A percentile compares a stretch with the other conserved stretches of the same genome.
phyloP scores from a whole-genome alignment of 2,888 invertebrate genomes.

The Cheilosia pagana region DNA sequence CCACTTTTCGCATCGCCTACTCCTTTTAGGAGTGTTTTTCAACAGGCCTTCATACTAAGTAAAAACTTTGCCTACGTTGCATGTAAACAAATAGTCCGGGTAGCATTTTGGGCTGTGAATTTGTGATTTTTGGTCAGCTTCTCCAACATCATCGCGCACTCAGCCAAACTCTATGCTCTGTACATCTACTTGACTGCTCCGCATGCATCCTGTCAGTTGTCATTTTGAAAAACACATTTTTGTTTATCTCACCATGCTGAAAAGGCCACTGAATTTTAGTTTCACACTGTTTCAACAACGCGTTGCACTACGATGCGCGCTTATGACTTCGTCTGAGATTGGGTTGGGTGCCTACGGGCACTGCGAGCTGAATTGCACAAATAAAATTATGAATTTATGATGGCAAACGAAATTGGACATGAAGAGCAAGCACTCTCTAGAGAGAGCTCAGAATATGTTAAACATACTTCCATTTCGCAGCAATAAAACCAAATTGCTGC shows the following conservation, averaged over 20 bases:
- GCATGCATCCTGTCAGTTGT: slow-evolving; percentile 13
- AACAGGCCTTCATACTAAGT: neutral
- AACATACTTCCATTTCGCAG: neutral
- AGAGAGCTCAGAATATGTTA: neutral
- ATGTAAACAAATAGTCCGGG: no score
- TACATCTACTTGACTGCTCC: neutral
- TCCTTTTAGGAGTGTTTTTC: neutral
- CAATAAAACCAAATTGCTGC: slow-evolving; percentile 12
- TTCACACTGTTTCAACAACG: slow-evolving; percentile 16
- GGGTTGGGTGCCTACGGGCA: neutral
- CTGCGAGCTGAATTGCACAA: slow-evolving; percentile 12
- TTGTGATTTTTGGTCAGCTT: neutral
- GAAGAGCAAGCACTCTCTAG: neutral
- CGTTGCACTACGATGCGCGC: slow-evolving; percentile 4
- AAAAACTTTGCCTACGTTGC: neutral
- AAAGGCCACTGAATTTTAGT: slow-evolving; percentile 1
- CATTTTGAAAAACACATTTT: slow-evolving; percentile 17
- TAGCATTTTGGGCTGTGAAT: neutral
- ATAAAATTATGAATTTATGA: slow-evolving; percentile 41
- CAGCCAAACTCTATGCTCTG: neutral
- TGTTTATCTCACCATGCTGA: slow-evolving; percentile 11
- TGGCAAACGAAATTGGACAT: slow-evolving; percentile 7
- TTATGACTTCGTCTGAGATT: neutral
- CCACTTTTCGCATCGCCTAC: no score
- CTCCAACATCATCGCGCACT: slow-evolving; percentile 4